Conservation (phyloP, 92 coral and sea anemone species). For the Porites lobata region DNA sequence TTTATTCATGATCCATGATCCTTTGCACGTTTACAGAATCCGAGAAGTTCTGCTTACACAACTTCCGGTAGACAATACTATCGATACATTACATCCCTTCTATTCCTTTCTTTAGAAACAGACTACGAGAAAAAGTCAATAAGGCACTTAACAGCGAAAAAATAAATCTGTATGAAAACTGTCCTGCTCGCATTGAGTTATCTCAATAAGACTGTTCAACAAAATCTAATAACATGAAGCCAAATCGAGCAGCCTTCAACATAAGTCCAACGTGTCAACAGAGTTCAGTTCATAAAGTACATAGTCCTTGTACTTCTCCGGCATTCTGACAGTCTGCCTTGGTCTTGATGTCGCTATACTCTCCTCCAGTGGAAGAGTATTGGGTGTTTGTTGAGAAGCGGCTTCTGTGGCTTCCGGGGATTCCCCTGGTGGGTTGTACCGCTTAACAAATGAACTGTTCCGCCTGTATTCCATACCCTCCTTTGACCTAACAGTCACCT, state of each 20-base stretch:
- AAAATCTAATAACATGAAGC: constrained; percentile 26
- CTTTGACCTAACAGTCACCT: no score
- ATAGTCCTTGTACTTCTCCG: constrained; percentile 63
- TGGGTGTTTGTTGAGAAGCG: no score
- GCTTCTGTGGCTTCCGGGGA: no score
- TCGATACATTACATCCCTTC: constrained; percentile 33
- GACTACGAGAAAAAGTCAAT: background rate
- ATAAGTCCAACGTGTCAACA: constrained; percentile 42
- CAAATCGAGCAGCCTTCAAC: constrained; percentile 20
- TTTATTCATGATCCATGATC: no score
- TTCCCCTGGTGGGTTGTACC: no score
- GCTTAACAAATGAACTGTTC: no score
- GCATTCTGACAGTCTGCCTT: no score
- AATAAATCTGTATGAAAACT: background rate
- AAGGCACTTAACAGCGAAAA: background rate
- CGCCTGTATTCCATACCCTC: no score
- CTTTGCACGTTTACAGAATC: no score
- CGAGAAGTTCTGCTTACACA: background rate
- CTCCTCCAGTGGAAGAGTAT: no score
- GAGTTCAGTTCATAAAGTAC: constrained; percentile 46
- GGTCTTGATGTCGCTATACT: no score
- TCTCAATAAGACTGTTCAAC: background rate
- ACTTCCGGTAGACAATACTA: background rate
- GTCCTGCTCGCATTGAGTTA: background rate
- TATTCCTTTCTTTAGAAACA: constrained; percentile 7